Percentiles rank a stretch among this genome's conserved stretches.
Evolutionary conservation across 2,113 vertebrate species (phyloP).

Genomic region (Leptobrachium ailaonicum): DNA sequence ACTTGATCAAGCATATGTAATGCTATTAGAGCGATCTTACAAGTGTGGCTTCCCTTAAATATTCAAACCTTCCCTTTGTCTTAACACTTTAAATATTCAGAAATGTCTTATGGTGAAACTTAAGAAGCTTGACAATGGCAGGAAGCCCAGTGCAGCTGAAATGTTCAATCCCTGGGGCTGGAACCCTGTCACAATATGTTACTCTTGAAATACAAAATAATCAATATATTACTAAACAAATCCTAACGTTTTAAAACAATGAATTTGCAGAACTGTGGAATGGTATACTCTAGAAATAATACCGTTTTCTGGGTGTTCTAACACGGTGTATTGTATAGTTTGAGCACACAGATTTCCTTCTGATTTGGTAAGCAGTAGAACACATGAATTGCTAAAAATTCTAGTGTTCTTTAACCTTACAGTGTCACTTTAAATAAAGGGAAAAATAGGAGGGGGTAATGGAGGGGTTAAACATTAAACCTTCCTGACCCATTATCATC

Average conservation of each 20-base stretch:
- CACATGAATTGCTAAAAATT: no score
- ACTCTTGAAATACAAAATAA: slow-evolving; percentile 30
- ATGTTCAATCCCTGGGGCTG: slow-evolving; percentile 27
- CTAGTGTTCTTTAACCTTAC: no score
- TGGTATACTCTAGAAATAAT: no score
- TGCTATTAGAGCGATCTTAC: slow-evolving; percentile 15
- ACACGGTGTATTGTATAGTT: no score
- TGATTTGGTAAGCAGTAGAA: no score
- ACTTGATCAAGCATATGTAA: not conserved
- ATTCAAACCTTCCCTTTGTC: slow-evolving; percentile 9
- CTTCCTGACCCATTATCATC: no score
- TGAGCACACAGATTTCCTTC: no score
- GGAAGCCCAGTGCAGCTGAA: slow-evolving; percentile 12
- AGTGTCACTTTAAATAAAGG: no score
- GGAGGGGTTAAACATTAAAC: no score
- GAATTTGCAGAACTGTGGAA: no score
- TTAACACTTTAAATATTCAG: slow-evolving; percentile 26
- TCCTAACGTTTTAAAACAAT: not conserved
- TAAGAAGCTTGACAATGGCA: slow-evolving; percentile 28
- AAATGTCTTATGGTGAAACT: slow-evolving; percentile 18
- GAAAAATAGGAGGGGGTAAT: no score
- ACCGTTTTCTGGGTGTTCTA: no score
- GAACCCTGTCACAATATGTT: slow-evolving; percentile 39
- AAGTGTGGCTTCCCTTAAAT: slow-evolving; percentile 50
- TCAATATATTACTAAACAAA: slow-evolving; percentile 26